Conservation (phyloP, 2,113 vertebrate species). For the Sitta europaea region DNA sequence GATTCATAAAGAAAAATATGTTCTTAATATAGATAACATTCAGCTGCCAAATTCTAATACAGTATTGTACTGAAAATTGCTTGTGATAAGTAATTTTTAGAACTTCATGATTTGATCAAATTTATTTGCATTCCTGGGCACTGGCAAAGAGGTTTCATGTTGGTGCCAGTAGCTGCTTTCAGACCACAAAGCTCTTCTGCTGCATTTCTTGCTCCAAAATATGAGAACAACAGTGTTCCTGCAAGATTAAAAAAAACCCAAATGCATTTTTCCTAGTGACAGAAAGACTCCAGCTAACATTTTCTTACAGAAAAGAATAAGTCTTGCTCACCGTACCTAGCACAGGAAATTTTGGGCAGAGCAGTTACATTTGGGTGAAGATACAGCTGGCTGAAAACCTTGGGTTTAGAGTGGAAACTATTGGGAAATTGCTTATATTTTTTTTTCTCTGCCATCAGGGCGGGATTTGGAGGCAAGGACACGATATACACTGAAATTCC, state of each 20-base stretch:
- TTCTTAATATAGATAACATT: not conserved
- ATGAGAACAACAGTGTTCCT: not conserved
- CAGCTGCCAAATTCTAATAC: not conserved
- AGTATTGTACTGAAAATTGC: not conserved
- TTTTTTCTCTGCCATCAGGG: not conserved
- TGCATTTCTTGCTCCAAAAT: not conserved
- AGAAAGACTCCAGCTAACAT: not conserved
- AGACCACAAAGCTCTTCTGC: not conserved
- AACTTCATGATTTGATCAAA: not conserved
- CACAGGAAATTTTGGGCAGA: not conserved
- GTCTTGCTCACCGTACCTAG: not conserved
- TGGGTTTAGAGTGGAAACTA: not conserved
- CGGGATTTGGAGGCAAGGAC: not conserved
- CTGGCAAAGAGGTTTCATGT: not conserved
- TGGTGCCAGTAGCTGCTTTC: not conserved
- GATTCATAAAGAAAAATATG: not conserved
- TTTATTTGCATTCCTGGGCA: not conserved
- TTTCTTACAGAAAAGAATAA: not conserved
- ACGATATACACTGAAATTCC: not conserved
- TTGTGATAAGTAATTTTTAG: not conserved
- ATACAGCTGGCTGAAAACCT: not conserved
- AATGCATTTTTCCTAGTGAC: not conserved
- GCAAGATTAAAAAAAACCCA: not conserved
- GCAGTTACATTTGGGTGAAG: not conserved
- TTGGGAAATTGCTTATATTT: not conserved